phyloP scores from a whole-genome alignment of 2,888 invertebrate genomes.

The Leptinotarsa tumamoca region DNA sequence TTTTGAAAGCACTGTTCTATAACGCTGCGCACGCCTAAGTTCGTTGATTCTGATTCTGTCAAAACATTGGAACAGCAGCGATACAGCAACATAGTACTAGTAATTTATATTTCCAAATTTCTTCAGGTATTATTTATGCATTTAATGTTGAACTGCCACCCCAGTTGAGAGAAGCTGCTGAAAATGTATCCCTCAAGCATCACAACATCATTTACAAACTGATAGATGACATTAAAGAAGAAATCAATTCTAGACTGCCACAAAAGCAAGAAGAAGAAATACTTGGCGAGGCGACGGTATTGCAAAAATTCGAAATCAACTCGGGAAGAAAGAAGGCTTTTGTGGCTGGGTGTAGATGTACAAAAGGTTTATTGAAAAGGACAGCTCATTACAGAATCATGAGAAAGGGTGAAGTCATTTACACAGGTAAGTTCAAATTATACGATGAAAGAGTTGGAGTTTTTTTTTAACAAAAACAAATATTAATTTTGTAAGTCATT shows the following conservation, averaged over 20 bases:
- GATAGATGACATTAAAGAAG: constrained; percentile 87
- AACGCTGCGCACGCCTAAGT: too few relatives aligned
- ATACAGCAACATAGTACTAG: too few relatives aligned
- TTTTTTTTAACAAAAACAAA: neutral
- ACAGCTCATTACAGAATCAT: constrained; percentile 76
- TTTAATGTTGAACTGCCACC: constrained; percentile 82
- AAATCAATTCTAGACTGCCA: constrained; percentile 81
- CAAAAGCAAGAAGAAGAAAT: constrained; percentile 79
- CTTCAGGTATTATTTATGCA: constrained; percentile 85
- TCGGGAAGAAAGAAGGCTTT: constrained; percentile 84
- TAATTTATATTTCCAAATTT: constrained; percentile 56
- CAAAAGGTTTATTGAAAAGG: constrained; percentile 80
- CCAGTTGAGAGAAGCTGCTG: constrained; percentile 69
- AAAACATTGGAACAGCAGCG: too few relatives aligned
- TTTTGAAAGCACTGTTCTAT: too few relatives aligned
- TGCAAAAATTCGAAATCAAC: constrained; percentile 84
- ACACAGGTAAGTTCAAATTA: constrained; percentile 72
- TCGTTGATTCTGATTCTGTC: too few relatives aligned
- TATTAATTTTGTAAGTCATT: too few relatives aligned
- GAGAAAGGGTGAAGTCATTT: constrained; percentile 75
- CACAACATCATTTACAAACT: constrained; percentile 94
- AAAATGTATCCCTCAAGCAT: constrained; percentile 73
- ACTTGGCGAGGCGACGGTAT: constrained; percentile 85
- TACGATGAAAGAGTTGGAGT: neutral
- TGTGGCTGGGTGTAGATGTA: constrained; percentile 91